Percentiles rank a stretch among this genome's conserved stretches.
Conservation (phyloP, 30 jellyfish, hydroid and myxozoan genomes). For the Hydractinia symbiolongicarpus region DNA sequence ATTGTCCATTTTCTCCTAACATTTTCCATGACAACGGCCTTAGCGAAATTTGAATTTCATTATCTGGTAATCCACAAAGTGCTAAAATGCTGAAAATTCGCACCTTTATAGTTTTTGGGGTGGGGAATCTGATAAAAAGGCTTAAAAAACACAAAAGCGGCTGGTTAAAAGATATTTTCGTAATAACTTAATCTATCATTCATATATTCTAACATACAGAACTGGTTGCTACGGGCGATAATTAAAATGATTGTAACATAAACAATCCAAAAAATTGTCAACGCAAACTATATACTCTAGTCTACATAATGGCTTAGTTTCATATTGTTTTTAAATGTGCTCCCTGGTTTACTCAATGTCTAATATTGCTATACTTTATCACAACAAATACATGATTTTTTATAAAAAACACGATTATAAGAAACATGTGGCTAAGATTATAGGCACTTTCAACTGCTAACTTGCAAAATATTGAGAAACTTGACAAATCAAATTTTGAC, state of each 20-base stretch:
- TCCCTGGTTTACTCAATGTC: background rate
- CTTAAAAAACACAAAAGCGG: background rate
- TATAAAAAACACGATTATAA: too few species aligned
- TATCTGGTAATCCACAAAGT: background rate
- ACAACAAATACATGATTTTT: too few species aligned
- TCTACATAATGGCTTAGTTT: conserved; percentile 5
- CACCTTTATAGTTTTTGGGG: background rate
- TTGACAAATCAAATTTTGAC: too few species aligned
- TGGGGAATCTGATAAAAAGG: background rate
- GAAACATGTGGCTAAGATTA: too few species aligned
- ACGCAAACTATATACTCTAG: background rate
- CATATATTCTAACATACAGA: background rate
- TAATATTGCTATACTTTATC: background rate
- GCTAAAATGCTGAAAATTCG: background rate
- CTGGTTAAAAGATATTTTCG: background rate
- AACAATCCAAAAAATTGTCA: background rate
- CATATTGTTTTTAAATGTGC: conserved; percentile 2
- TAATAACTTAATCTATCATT: background rate
- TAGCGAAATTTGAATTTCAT: background rate
- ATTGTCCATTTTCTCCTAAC: background rate
- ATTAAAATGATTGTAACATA: background rate
- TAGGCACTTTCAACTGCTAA: too few species aligned
- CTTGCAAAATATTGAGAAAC: too few species aligned
- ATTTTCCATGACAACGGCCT: background rate
- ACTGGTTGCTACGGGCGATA: background rate